Evolutionary conservation across 2,113 vertebrate genomes (phyloP).

Genomic region (Myiopsitta monachus): DNA sequence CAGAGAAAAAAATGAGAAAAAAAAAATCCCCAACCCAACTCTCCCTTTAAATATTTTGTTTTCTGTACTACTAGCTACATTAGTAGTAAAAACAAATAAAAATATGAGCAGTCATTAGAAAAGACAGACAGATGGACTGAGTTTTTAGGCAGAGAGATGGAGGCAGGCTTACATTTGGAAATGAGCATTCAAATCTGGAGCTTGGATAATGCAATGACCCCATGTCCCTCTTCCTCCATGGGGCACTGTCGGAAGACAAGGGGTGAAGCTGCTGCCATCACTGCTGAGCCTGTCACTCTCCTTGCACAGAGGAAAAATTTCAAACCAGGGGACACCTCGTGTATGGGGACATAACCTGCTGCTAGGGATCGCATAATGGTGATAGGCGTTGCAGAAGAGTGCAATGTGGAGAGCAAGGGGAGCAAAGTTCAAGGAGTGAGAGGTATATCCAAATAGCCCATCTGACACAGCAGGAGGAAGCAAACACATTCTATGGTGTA

Average conservation of each 20-base stretch:
- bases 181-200: neutral
- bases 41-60: constrained; percentile 50
- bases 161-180: constrained; percentile 2
- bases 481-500: neutral
- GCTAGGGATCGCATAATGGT: rapidly evolving
- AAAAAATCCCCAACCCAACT: neutral
- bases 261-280: neutral
- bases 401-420: neutral
- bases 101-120: constrained; percentile 50
- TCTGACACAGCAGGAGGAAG: neutral
- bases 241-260: neutral
- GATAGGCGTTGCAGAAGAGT: neutral
- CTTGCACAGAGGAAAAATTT: neutral
- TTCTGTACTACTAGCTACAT: constrained; percentile 44
- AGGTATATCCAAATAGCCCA: neutral
- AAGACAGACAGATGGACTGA: constrained; percentile 65
- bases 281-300: rapidly evolving
- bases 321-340: rapidly evolving
- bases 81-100: constrained; percentile 27
- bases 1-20: neutral
- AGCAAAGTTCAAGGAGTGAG: neutral
- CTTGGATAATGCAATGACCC: neutral
- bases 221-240: neutral
- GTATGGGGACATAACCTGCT: rapidly evolving
- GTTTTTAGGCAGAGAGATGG: constrained; percentile 28